Percentiles rank a stretch among this genome's conserved stretches.
Evolutionary conservation across 2,113 vertebrate species (phyloP).

Genomic region (Chroicocephalus ridibundus): DNA sequence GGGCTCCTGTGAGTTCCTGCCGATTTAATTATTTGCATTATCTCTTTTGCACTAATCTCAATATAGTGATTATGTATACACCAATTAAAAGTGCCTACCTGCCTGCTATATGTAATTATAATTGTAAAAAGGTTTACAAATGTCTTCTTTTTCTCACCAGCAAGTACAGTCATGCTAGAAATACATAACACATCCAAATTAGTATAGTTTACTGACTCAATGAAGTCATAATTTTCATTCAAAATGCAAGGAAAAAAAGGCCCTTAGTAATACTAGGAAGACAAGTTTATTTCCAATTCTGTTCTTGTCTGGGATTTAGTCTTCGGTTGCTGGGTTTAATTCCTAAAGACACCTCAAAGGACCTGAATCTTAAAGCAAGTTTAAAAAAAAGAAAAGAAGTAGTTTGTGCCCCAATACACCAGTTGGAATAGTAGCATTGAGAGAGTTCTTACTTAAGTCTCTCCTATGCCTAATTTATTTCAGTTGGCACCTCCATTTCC

Average conservation of each 20-base stretch:
- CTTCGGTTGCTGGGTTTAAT: not conserved
- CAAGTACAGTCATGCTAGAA: not conserved
- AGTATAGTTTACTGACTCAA: not conserved
- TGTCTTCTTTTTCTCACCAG: not conserved
- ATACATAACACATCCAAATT: not conserved
- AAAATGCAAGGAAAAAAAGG: not conserved
- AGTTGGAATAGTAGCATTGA: not conserved
- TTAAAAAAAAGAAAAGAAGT: not conserved
- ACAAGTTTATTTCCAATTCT: not conserved
- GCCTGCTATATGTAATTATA: not conserved
- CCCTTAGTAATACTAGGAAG: not conserved
- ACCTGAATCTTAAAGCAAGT: not conserved
- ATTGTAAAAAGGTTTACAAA: not conserved
- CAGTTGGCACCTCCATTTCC: not conserved
- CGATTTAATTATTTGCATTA: constrained; percentile 4
- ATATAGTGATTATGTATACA: not conserved
- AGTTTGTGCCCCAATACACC: not conserved
- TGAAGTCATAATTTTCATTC: not conserved
- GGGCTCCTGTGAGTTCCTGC: not conserved
- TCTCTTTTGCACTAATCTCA: not conserved
- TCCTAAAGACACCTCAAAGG: not conserved
- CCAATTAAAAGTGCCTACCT: not conserved
- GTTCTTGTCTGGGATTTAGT: not conserved
- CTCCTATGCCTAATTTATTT: not conserved
- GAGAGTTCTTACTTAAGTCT: not conserved